Evolutionary conservation across 2,113 vertebrate species (phyloP).

Genomic region (Oceanites oceanicus): DNA sequence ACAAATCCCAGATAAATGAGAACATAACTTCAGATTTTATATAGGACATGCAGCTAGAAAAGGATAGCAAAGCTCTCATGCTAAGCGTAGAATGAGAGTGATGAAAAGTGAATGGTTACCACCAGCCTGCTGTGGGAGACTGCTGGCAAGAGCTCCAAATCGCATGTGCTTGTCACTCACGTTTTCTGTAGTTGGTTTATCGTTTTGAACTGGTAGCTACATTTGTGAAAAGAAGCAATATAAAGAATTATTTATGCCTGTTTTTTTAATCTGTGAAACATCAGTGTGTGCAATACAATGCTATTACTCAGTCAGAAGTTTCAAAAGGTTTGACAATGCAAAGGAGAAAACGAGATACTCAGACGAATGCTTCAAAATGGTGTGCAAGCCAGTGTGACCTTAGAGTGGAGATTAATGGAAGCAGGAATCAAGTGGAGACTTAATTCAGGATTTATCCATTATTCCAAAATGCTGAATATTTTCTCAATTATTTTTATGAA

Average conservation of each 20-base stretch:
- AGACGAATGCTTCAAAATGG: not conserved
- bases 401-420: not conserved
- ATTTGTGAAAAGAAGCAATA: not conserved
- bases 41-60: not conserved
- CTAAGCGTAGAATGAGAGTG: not conserved
- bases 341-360: not conserved
- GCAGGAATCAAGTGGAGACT: not conserved
- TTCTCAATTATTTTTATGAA: not conserved
- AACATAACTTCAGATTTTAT: conserved; percentile 29
- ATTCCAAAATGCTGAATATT: not conserved
- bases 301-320: not conserved
- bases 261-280: not conserved
- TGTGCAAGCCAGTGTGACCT: not conserved
- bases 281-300: not conserved
- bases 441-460: not conserved
- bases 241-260: not conserved
- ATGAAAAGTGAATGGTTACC: not conserved
- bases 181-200: not conserved
- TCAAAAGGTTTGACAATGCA: not conserved
- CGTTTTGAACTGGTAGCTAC: not conserved
- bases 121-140: conserved; percentile 1
- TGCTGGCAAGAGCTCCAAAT: not conserved
- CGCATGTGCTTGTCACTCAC: not conserved
- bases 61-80: not conserved
- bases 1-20: not conserved